A percentile compares a stretch with the other conserved stretches of the same genome.
phyloP scores from a whole-genome alignment of 2,888 invertebrate genomes.

The Acanthopleura granulata region DNA sequence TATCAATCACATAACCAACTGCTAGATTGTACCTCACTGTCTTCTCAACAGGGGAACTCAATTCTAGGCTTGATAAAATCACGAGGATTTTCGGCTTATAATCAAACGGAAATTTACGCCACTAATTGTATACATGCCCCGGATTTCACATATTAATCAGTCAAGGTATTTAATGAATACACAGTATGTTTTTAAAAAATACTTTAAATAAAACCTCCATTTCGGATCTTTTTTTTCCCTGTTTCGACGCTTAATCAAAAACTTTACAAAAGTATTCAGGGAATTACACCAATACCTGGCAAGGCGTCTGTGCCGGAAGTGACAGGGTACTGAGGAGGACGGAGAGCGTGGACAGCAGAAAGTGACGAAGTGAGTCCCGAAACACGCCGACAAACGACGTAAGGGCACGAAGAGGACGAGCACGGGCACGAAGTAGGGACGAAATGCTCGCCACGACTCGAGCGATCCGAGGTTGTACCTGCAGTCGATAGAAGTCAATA shows the following conservation, averaged over 20 bases:
- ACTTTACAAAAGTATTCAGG: no score
- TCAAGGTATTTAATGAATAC: no score
- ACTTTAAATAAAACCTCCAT: no score
- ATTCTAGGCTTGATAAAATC: background rate
- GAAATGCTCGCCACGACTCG: conserved; percentile 10
- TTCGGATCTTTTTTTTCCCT: no score
- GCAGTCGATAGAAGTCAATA: conserved; percentile 4
- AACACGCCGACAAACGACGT: conserved; percentile 26
- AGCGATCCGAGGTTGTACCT: background rate
- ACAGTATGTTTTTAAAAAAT: no score
- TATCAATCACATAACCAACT: conserved; percentile 21
- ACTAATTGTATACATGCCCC: no score
- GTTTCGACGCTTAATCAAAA: no score
- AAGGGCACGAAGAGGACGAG: conserved; percentile 21
- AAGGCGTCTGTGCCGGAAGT: conserved; percentile 43
- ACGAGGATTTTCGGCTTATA: background rate
- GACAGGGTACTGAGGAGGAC: conserved; percentile 54
- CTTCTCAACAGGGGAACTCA: no score
- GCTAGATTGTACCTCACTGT: background rate
- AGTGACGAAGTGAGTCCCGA: conserved; percentile 41
- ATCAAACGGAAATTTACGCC: no score
- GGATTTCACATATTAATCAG: no score
- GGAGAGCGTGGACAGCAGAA: conserved; percentile 56
- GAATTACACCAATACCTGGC: conserved; percentile 43
- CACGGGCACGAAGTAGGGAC: conserved; percentile 10